phyloP scores from a whole-genome alignment of 2,888 invertebrate genomes.

The Vanessa cardui region DNA sequence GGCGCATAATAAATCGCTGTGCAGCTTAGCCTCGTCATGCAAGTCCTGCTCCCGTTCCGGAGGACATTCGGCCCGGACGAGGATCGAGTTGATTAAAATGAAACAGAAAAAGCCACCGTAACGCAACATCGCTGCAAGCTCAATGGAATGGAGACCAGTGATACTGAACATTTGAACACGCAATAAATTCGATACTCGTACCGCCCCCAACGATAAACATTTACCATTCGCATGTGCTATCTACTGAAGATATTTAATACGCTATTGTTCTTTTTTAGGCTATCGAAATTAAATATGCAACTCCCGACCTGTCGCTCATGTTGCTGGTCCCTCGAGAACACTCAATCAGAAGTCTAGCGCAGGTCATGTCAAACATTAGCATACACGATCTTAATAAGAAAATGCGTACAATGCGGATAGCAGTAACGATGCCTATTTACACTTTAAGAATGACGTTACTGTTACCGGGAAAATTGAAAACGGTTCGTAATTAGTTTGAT shows the following conservation, averaged over 20 bases:
- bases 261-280: slow-evolving; percentile 54
- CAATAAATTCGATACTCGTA: slow-evolving; percentile 53
- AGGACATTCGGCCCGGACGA: slow-evolving; percentile 49
- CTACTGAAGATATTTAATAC: slow-evolving; percentile 12
- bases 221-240: slow-evolving; percentile 1
- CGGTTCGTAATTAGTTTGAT: slow-evolving; percentile 53
- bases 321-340: slow-evolving; percentile 63
- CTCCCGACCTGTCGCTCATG: slow-evolving; percentile 63
- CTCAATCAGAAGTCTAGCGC: slow-evolving; percentile 55
- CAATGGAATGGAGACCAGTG: slow-evolving; percentile 38
- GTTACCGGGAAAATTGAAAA: slow-evolving; percentile 67
- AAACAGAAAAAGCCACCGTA: slow-evolving; percentile 40
- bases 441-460: slow-evolving; percentile 75
- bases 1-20: slow-evolving; percentile 79
- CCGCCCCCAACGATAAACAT: slow-evolving; percentile 62
- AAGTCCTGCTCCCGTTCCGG: slow-evolving; percentile 49
- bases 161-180: slow-evolving; percentile 21
- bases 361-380: slow-evolving; percentile 48
- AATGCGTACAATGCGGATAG: slow-evolving; percentile 58
- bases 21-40: slow-evolving; percentile 71
- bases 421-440: slow-evolving; percentile 68
- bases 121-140: slow-evolving; percentile 49
- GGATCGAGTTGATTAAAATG: slow-evolving; percentile 7
- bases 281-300: slow-evolving; percentile 69
- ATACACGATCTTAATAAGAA: slow-evolving; percentile 48